phyloP scores from a whole-genome alignment of 1,140 invertebrate genomes.

The Lepidurus apus region DNA sequence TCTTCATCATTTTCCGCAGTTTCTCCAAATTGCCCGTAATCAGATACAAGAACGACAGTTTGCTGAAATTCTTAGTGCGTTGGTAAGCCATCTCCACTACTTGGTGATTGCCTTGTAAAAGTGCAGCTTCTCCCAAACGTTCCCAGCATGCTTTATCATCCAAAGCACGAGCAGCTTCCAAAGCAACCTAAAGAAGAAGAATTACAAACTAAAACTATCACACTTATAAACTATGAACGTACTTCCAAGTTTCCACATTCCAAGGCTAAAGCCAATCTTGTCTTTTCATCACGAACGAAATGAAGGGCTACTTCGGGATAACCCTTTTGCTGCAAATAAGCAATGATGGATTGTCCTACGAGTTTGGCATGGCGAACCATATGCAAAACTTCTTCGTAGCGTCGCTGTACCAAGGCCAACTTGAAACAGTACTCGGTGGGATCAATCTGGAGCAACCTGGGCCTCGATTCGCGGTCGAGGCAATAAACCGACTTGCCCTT shows the following conservation, averaged over 20 bases:
- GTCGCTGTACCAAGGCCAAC: constrained; percentile 88
- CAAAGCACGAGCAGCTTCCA: constrained; percentile 86
- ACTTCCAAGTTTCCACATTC: constrained; percentile 99
- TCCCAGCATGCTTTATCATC: constrained; percentile 97
- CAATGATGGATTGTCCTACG: constrained; percentile 98
- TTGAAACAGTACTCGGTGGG: constrained; percentile 99
- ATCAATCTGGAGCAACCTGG: constrained; percentile 88
- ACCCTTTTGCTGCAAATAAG: constrained; percentile 98
- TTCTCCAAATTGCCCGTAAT: constrained; percentile 99
- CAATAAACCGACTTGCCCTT: constrained; percentile 90
- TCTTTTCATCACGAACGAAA: constrained; percentile 99
- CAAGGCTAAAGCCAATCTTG: constrained; percentile 88
- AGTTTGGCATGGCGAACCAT: constrained; percentile 96
- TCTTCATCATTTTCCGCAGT: constrained; percentile 97
- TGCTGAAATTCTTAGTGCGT: constrained; percentile 98
- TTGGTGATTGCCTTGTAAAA: constrained; percentile 92
- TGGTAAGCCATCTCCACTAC: constrained; percentile 99
- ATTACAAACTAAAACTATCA: constrained; percentile 1
- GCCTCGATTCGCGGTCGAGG: constrained; percentile 84
- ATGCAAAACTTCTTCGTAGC: constrained; percentile 95
- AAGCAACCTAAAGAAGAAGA: constrained; percentile 46
- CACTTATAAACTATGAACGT: constrained; percentile 23
- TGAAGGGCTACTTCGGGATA: constrained; percentile 99
- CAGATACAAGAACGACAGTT: constrained; percentile 94
- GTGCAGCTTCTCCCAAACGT: constrained; percentile 85